Base-by-base conservation (phyloP, 2,888 invertebrate genomes). In the Nymphalis polychloros region DNA sequence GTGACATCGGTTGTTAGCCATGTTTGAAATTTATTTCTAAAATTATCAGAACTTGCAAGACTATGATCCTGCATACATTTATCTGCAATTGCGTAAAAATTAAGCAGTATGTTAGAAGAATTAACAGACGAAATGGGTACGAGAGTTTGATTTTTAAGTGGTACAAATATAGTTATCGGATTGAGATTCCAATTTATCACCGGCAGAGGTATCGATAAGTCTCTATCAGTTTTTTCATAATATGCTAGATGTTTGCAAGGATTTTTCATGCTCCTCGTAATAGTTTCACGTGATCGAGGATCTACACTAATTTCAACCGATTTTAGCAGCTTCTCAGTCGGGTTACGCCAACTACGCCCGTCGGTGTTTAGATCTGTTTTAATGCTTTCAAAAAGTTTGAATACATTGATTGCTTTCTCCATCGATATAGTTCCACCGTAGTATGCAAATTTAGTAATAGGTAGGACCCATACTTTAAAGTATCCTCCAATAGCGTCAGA, bases 391-490 rank as follows among this genome's bases (percentile, higher is more conserved):
- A 93, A 94, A 8, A 95, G 87, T 55, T 93, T 84, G 70, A 92
- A 92, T 1, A 95, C 79, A 76, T 92, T 93, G n/a, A 90, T 78
- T 27, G 94, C 93, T 59, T 93, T 93, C 0, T 87, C 81, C 78
- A 93, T 93, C 52, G 93, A 89, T 1, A 95, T 85, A 16, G 91
- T 89, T 0, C 95, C 95, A 7, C 94, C 93, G 73, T 95, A 95
- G 82, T 92, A 95, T 0, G 94, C 92, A 59, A 93, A 89, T 76
- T 94, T 94, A 0, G 94, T 93, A 0, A 94, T 81, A 0, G 95
- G 95, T 16, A 95, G 77, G 13, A 94, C 87, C 80, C 93, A 93
- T 59, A 91, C 87, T 76, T 94, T 93, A 31, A 95, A 82, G 77
- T 94, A 95, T 17, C 95, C 95, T 50, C 95, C 95, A 75, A 93